phyloP scores from a whole-genome alignment of 1,140 invertebrate genomes.

The Zaprionus ghesquierei region DNA sequence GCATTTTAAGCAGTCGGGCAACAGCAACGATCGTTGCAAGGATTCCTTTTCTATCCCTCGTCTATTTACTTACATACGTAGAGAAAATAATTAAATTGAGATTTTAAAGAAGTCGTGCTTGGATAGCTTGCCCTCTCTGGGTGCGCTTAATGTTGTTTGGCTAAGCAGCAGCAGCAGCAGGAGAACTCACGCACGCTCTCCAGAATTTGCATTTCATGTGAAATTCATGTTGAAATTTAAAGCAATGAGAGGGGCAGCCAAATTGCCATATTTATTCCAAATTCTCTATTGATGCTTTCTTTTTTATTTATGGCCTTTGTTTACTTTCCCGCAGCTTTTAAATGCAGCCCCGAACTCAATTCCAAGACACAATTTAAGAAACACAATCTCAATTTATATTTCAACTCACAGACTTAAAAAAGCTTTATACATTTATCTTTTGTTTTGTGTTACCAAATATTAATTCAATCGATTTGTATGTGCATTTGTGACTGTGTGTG shows the following conservation, averaged over 20 bases:
- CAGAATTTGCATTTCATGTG: background rate
- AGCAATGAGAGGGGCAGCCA: background rate
- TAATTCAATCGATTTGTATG: slow-evolving; percentile 50
- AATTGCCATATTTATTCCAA: background rate
- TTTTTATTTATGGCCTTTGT: background rate
- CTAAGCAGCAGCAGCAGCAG: too few relatives aligned
- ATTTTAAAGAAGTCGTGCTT: background rate
- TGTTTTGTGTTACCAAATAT: slow-evolving; percentile 47
- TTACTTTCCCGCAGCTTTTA: background rate
- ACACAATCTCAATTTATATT: slow-evolving; percentile 49
- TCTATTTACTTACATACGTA: background rate
- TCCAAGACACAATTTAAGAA: background rate
- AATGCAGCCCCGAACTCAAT: background rate
- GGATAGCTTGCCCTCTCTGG: background rate
- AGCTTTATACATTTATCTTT: slow-evolving; percentile 62
- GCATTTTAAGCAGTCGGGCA: background rate
- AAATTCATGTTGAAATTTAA: background rate
- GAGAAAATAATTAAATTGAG: background rate
- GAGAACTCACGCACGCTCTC: too few relatives aligned
- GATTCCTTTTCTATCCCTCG: background rate
- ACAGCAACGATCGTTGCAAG: background rate
- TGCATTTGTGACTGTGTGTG: background rate
- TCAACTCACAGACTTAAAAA: slow-evolving; percentile 48
- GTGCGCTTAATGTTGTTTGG: background rate
- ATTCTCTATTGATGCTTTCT: background rate